Evolutionary conservation across 2,113 vertebrate genomes (phyloP).

Genomic region (Callocephalon fimbriatum): DNA sequence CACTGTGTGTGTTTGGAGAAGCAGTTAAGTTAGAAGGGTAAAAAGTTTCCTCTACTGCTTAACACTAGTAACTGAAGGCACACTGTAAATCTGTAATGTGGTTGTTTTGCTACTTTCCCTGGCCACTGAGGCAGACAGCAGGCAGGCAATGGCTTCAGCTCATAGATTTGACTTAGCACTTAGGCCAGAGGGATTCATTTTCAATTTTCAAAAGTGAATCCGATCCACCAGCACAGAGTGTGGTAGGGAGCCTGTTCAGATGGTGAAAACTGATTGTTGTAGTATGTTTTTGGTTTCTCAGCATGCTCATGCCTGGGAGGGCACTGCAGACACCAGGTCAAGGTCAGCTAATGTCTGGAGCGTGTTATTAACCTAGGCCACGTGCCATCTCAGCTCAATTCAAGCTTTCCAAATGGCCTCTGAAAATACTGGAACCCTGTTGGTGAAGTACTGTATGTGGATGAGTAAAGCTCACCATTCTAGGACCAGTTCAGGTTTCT

Average conservation of each 20-base stretch:
- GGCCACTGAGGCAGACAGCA: background rate
- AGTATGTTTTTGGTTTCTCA: background rate
- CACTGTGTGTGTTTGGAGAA: background rate
- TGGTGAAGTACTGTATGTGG: accelerated
- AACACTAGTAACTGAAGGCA: background rate
- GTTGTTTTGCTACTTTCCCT: background rate
- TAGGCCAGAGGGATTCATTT: background rate
- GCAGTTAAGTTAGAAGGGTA: background rate
- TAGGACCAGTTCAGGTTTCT: background rate
- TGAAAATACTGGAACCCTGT: background rate
- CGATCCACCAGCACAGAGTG: background rate
- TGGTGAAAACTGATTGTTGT: background rate
- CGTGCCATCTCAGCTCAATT: accelerated
- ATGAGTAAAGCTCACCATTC: background rate
- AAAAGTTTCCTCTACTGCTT: background rate
- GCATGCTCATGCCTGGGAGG: background rate
- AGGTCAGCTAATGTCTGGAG: background rate
- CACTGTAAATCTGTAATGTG: background rate
- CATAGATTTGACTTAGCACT: background rate
- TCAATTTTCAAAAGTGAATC: background rate
- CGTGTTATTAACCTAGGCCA: background rate
- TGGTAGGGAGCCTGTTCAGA: background rate
- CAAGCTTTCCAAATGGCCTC: background rate
- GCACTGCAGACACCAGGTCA: background rate
- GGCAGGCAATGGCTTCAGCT: background rate